These are phyloP conservation scores for Odontamblyopus lacepedii DNA, from an alignment of 2,797 vertebrate genomes.

Conservation along the genomic window DNA sequence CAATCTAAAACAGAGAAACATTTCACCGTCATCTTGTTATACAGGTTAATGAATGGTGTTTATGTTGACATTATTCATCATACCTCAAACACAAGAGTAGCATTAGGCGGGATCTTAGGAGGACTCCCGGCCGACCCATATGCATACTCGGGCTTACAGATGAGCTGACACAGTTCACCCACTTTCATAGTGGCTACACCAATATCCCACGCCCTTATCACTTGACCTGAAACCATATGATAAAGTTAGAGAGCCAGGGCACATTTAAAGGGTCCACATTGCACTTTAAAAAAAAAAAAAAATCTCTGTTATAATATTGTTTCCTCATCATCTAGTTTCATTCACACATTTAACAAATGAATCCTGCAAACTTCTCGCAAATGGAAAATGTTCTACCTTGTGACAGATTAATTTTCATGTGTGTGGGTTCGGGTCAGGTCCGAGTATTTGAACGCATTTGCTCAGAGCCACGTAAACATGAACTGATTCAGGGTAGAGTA, in stretches of 20 bases:
- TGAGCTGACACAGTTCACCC: constrained; percentile 89
- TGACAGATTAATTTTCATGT: too few relatives aligned
- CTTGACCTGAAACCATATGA: constrained; percentile 81
- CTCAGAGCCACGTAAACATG: too few relatives aligned
- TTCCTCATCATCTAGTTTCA: too few relatives aligned
- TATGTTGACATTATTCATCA: constrained; percentile 16
- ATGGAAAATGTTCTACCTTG: too few relatives aligned
- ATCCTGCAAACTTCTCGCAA: too few relatives aligned
- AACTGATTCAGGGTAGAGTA: too few relatives aligned
- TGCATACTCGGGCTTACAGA: constrained; percentile 93
- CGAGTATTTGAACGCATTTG: too few relatives aligned
- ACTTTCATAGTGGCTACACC: constrained; percentile 93
- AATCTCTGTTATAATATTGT: too few relatives aligned
- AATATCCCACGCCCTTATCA: constrained; percentile 98
- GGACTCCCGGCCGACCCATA: constrained; percentile 94
- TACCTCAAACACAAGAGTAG: constrained; percentile 95
- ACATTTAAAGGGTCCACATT: too few relatives aligned
- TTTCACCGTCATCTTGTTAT: background rate
- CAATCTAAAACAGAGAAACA: constrained; percentile 77
- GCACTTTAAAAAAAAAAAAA: too few relatives aligned
- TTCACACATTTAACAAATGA: too few relatives aligned
- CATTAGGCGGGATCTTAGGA: constrained; percentile 92
- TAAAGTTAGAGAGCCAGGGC: background rate
- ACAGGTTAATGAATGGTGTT: background rate
- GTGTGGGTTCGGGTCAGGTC: too few relatives aligned